Evolutionary conservation across 2,113 vertebrate species (phyloP), one percentile per base, ranked within the genome.

Genomic region (Rhynchomys soricoides): DNA sequence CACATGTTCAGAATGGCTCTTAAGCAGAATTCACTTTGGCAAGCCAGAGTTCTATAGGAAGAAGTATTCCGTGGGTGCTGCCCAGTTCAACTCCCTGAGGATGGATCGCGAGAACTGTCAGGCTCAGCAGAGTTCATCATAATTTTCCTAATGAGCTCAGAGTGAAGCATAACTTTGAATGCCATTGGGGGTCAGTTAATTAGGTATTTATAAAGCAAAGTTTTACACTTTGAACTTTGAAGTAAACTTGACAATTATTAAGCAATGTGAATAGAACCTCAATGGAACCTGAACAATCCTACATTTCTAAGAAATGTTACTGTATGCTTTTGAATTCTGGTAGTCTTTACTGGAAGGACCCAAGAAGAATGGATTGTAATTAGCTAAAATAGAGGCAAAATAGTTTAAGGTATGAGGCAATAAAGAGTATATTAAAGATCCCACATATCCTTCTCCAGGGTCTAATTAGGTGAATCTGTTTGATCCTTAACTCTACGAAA

Each of bases 171-270:
- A 90, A 26, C 5, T 8, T 91, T 45, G 62, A 75, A 92, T 66
- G 9, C 34, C n/a, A 0, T 81, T 71, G 73, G 15, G 22, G 29
- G 16, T 15, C 52, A 68, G 4, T 68, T 89, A 13, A 79, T 90
- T 90, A 88, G n/a, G 24, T 40, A 81, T 90, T 86, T 91, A 83
- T 78, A 37, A 68, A 83, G 57, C 21, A 88, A 34, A 34, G 17
- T 91, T 96, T 93, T 89, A 74, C 0, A 93, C 19, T 2, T 70
- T 83, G 45, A 81, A 70, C 62, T 94, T 31, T 91, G 34, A 45
- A 77, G 8, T 68, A 70, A 95, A 95, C 52, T 26, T 22, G 8
- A 5, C 7, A 73, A 81, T 97, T 96, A 90, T 79, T 83, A 79
- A 52, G 29, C 21, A 92, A 97, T 88, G 40, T 52, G 7, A 16